Percentiles rank a stretch among this genome's conserved stretches.
Evolutionary conservation across 1,140 invertebrate genomes (phyloP).

Genomic region (Drosophila ambigua): DNA sequence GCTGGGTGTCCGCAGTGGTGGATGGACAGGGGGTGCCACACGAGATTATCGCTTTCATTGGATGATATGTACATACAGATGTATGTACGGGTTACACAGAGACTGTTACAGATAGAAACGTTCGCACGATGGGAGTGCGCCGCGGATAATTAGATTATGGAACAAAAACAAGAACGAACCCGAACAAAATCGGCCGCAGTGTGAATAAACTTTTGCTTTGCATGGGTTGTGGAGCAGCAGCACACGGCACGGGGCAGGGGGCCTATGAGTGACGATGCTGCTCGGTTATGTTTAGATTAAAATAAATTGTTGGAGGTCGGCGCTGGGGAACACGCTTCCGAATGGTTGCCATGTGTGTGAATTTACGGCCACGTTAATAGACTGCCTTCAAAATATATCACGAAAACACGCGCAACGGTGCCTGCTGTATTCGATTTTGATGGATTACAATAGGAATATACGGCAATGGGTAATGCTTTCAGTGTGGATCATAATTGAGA

Average conservation of each 20-base stretch:
- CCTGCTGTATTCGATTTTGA: constrained; percentile 46
- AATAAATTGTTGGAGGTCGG: constrained; percentile 63
- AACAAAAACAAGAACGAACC: constrained; percentile 32
- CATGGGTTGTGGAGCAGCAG: constrained; percentile 41
- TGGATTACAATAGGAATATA: constrained; percentile 41
- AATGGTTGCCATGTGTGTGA: constrained; percentile 53
- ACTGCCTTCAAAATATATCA: constrained; percentile 47
- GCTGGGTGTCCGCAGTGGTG: neutral
- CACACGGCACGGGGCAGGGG: constrained; percentile 46
- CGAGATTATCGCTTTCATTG: constrained; percentile 14
- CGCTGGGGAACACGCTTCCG: constrained; percentile 22
- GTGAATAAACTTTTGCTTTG: constrained; percentile 74
- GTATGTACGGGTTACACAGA: constrained; percentile 20
- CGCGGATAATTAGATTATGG: constrained; percentile 70
- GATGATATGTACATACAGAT: constrained; percentile 30
- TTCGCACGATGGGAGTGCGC: constrained; percentile 21
- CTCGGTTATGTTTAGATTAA: constrained; percentile 66
- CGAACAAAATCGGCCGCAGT: constrained; percentile 40
- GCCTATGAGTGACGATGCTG: constrained; percentile 67
- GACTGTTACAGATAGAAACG: constrained; percentile 1
- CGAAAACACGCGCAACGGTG: constrained; percentile 20
- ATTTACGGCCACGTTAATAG: constrained; percentile 54
- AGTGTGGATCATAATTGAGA: constrained; percentile 7
- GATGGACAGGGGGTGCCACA: neutral
- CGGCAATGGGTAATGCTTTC: neutral